Evolutionary conservation across 2,113 vertebrate genomes (phyloP).

Genomic region (Regulus satrapa): DNA sequence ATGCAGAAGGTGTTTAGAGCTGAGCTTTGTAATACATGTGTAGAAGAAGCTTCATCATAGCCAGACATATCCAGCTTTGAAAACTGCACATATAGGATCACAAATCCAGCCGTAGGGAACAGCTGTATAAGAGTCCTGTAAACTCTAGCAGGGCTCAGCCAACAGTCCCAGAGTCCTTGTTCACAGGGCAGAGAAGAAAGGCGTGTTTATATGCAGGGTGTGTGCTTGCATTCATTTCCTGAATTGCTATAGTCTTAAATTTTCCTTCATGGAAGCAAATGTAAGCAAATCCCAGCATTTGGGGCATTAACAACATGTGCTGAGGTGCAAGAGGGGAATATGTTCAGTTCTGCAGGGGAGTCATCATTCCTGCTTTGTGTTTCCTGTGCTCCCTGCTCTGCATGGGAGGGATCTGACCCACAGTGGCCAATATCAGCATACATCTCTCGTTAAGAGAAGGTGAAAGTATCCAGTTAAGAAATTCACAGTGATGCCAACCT

Average conservation of each 20-base stretch:
- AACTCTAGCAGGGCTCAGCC: no score
- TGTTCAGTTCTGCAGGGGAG: not conserved
- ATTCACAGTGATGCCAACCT: not conserved
- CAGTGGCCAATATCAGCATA: not conserved
- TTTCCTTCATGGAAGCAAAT: not conserved
- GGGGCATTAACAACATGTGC: not conserved
- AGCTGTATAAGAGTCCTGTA: not conserved
- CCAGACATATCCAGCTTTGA: not conserved
- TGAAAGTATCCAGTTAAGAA: not conserved
- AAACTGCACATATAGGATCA: not conserved
- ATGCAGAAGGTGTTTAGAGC: not conserved
- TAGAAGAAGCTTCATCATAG: not conserved
- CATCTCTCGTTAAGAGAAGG: not conserved
- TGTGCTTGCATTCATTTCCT: not conserved
- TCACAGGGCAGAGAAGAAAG: not conserved
- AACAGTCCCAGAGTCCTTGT: not conserved
- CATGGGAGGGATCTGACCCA: not conserved
- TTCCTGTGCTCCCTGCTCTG: not conserved
- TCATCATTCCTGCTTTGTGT: not conserved
- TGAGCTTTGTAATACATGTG: not conserved
- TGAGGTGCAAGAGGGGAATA: not conserved
- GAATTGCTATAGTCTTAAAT: not conserved
- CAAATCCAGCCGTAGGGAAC: not conserved
- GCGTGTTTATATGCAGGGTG: not conserved
- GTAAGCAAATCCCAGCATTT: not conserved